These are phyloP conservation scores for Myopa testacea DNA, from an alignment of 2,888 invertebrate genomes.

Conservation along the genomic window DNA sequence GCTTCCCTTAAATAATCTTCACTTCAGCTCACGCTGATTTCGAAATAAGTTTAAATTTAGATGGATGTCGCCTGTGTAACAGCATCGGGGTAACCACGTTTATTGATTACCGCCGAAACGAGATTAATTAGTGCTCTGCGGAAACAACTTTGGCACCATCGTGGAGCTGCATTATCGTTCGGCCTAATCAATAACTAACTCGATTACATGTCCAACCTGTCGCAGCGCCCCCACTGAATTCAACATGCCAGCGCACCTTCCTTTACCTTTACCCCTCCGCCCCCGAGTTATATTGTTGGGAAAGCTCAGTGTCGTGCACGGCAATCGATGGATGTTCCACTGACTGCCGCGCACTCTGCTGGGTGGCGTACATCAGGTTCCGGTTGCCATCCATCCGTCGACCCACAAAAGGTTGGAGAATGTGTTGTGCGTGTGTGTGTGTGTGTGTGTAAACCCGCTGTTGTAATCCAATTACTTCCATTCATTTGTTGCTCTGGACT, in stretches of 20 bases:
- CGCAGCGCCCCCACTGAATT: too few species aligned
- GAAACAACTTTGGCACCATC: not conserved
- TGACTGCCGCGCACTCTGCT: too few species aligned
- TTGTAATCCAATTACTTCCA: constrained; percentile 37
- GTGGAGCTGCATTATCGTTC: not conserved
- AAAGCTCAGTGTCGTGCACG: not conserved
- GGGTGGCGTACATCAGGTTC: constrained; percentile 4
- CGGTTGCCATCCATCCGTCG: not conserved
- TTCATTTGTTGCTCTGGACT: constrained; percentile 36
- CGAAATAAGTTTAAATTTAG: not conserved
- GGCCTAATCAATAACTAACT: constrained; percentile 16
- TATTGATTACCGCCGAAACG: constrained; percentile 8
- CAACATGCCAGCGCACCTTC: not conserved
- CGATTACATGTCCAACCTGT: constrained; percentile 14
- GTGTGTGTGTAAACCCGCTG: constrained; percentile 15
- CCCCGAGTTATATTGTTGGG: too few species aligned
- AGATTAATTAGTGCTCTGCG: not conserved
- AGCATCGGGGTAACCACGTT: not conserved
- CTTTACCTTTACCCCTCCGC: too few species aligned
- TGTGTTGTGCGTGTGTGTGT: constrained; percentile 45
- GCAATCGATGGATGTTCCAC: not conserved
- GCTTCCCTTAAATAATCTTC: too few species aligned
- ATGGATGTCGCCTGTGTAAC: not conserved
- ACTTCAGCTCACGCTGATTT: too few species aligned
- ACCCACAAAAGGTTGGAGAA: constrained; percentile 28